These are phyloP conservation scores for Psilanteris sp. DNA, from an alignment of 1,140 invertebrate genomes.

Conservation along the genomic window DNA sequence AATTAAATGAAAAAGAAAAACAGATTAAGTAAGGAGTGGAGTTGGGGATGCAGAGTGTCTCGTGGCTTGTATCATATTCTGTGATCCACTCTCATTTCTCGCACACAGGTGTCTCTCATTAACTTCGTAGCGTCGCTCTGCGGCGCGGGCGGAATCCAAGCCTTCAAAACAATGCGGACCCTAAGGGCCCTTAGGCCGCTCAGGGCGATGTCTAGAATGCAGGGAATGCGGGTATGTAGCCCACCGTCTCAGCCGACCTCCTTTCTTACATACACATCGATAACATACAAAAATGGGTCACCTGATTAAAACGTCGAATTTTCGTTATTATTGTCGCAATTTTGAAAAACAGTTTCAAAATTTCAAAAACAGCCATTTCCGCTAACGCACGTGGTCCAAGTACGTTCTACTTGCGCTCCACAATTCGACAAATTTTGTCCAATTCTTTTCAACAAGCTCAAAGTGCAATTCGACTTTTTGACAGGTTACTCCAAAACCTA, in stretches of 20 bases:
- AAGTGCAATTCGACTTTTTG: slow-evolving; percentile 43
- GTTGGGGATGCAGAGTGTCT: slow-evolving; percentile 34
- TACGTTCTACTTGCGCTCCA: too few species aligned
- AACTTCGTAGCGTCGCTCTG: slow-evolving; percentile 96
- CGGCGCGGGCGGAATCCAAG: slow-evolving; percentile 96
- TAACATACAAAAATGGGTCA: slow-evolving; percentile 50
- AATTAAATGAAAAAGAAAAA: slow-evolving; percentile 24
- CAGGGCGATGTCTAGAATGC: slow-evolving; percentile 97
- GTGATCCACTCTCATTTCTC: slow-evolving; percentile 80
- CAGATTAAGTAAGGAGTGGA: slow-evolving; percentile 24
- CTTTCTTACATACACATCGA: slow-evolving; percentile 63
- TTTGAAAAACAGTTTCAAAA: too few species aligned
- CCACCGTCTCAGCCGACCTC: slow-evolving; percentile 79
- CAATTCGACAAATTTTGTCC: too few species aligned
- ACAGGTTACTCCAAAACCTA: slow-evolving; percentile 1
- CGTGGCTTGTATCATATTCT: slow-evolving; percentile 69
- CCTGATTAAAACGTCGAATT: slow-evolving; percentile 43
- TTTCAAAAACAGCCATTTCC: too few species aligned
- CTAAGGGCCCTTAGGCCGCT: slow-evolving; percentile 95
- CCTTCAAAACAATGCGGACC: slow-evolving; percentile 98
- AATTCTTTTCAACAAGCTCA: too few species aligned
- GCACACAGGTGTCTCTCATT: slow-evolving; percentile 94
- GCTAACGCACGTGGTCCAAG: too few species aligned
- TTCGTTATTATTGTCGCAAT: slow-evolving; percentile 8
- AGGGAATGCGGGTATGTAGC: slow-evolving; percentile 97